Evolutionary conservation across 2,797 vertebrate species (phyloP).

Genomic region (Rhodeus uyekii): DNA sequence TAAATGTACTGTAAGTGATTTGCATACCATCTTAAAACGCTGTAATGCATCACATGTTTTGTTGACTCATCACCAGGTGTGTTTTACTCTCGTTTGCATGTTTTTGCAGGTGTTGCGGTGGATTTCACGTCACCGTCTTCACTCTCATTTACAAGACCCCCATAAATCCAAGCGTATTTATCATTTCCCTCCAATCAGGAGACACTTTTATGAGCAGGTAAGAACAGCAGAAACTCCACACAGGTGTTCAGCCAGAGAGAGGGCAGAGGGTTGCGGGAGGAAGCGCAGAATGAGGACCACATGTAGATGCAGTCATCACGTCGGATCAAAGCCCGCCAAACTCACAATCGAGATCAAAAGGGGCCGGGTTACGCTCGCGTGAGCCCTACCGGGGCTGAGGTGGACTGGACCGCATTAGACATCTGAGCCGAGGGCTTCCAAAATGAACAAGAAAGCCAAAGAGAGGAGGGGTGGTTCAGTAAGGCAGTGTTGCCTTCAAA

Average conservation of each 20-base stretch:
- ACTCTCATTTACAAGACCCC: constrained; percentile 33
- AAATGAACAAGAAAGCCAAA: constrained; percentile 41
- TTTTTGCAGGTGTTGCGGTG: constrained; percentile 24
- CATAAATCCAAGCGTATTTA: constrained; percentile 31
- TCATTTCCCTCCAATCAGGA: constrained; percentile 30
- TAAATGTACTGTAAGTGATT: constrained; percentile 50
- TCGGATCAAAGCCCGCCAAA: constrained; percentile 37
- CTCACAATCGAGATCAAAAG: constrained; percentile 51
- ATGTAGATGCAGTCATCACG: constrained; percentile 47
- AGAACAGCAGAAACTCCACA: constrained; percentile 25
- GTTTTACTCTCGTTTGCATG: constrained; percentile 22
- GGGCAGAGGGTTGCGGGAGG: constrained; percentile 2
- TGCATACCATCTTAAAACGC: not conserved
- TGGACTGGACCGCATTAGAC: constrained; percentile 40
- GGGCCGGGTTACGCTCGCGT: constrained; percentile 24
- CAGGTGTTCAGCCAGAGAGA: constrained; percentile 48
- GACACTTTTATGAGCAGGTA: constrained; percentile 34
- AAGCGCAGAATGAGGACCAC: constrained; percentile 46
- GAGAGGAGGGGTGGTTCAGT: constrained; percentile 33
- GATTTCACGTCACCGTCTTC: constrained; percentile 15
- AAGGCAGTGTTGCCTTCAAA: constrained; percentile 10
- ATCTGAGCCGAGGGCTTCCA: constrained; percentile 27
- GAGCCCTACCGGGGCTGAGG: constrained; percentile 26
- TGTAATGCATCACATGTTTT: constrained; percentile 26
- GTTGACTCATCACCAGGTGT: constrained; percentile 40